These are phyloP conservation scores for Tiphia femorata DNA, from an alignment of 2,888 invertebrate genomes.

Conservation along the genomic window DNA sequence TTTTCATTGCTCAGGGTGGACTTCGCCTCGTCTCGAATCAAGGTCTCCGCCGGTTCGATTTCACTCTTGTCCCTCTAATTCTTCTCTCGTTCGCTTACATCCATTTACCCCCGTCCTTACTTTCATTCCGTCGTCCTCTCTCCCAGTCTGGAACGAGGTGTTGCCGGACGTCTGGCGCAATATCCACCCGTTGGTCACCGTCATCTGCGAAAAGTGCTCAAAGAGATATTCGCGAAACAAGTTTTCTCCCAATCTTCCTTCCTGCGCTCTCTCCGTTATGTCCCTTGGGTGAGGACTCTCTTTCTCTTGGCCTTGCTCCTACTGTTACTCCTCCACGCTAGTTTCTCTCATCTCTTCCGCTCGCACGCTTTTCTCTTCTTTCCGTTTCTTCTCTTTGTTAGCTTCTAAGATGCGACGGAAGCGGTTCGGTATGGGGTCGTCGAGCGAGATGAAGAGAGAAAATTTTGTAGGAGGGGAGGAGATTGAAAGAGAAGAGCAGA, in stretches of 20 bases:
- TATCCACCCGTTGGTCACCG: constrained; percentile 52
- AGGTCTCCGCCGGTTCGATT: too few relatives aligned
- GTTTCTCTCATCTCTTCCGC: not conserved
- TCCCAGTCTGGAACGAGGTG: constrained; percentile 29
- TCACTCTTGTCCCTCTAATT: too few relatives aligned
- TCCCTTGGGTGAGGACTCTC: constrained; percentile 29
- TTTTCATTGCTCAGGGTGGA: too few relatives aligned
- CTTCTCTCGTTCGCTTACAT: too few relatives aligned
- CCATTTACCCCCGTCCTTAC: too few relatives aligned
- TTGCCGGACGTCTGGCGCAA: constrained; percentile 45
- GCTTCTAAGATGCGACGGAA: not conserved
- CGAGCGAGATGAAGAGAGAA: constrained; percentile 23
- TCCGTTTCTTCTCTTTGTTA: constrained; percentile 3
- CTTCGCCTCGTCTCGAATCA: too few relatives aligned
- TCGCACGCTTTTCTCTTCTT: not conserved
- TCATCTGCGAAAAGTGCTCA: constrained; percentile 64
- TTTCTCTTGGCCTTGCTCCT: constrained; percentile 6
- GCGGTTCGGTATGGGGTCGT: not conserved
- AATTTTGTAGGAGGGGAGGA: too few relatives aligned
- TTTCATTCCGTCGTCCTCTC: too few relatives aligned
- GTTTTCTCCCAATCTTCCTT: constrained; percentile 63
- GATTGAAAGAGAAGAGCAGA: constrained; percentile 24
- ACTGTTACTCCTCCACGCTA: not conserved
- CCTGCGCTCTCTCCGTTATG: constrained; percentile 35
- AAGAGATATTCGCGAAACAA: constrained; percentile 63